phyloP scores from a whole-genome alignment of 1,140 invertebrate species.

The Listronotus oregonensis region DNA sequence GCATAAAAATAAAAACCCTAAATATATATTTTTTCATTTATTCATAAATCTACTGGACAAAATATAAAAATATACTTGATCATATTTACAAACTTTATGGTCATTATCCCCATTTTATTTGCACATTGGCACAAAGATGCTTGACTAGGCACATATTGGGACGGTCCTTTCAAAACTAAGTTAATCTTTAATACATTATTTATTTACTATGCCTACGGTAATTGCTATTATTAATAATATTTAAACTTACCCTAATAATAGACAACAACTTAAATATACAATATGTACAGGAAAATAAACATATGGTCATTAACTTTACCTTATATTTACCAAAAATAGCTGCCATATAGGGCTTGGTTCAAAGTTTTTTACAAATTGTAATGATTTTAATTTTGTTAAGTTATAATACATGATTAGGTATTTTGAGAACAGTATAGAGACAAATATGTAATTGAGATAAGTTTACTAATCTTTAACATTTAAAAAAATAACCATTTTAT shows the following conservation, averaged over 20 bases:
- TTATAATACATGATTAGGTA: no score
- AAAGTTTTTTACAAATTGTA: no score
- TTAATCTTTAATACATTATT: neutral
- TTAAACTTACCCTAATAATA: neutral
- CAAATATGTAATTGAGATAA: no score
- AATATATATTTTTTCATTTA: neutral
- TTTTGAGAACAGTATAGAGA: no score
- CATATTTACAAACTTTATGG: conserved; percentile 17
- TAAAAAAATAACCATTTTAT: no score
- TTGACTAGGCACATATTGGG: conserved; percentile 31
- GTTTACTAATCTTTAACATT: no score
- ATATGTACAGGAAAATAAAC: conserved; percentile 6
- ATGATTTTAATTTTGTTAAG: no score
- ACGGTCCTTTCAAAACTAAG: conserved; percentile 5
- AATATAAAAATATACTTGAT: conserved; percentile 1
- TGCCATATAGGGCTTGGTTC: no score
- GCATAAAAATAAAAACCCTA: no score
- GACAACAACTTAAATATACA: conserved; percentile 19
- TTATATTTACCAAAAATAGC: no score
- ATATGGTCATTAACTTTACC: neutral
- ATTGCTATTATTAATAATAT: neutral
- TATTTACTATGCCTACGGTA: neutral
- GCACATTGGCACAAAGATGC: conserved; percentile 31
- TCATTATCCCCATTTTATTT: conserved; percentile 22
- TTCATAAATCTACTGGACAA: conserved; percentile 1